Evolutionary conservation across 2,888 invertebrate genomes (phyloP), one percentile per base, ranked within the genome.

Genomic region (Brachyptera risi): DNA sequence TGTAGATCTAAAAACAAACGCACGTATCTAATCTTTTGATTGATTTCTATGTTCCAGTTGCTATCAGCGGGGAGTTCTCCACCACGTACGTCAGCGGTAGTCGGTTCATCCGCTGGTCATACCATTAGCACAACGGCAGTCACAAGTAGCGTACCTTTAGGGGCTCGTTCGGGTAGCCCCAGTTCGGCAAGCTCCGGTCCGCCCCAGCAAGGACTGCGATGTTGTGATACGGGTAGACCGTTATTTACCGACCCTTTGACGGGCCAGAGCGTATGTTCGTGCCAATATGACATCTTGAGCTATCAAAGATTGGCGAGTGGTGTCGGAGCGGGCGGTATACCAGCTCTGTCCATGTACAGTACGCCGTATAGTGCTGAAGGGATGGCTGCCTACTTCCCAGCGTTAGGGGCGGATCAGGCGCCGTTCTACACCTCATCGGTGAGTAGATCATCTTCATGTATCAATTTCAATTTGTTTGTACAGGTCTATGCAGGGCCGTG

Each of bases 151-250:
- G 37, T 54, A 19, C 54, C 54, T 15, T 19, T 37, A 24, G 57
- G 59, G 40, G 59, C 59, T 35, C 59, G 59, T 1, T 59, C 59
- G 38, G 59, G 26, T 19, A 59, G 59, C 58, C 59, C 59, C 37
- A 49, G 59, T 21, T 49, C 50, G 1, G 49, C 51, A 23, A 49
- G 50, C 11, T 59, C 65, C 27, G 61, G 58, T 24, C 59, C 58
- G 17, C 73, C 76, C 64, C 71, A 74, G 73, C 76, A 80, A 65
- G 76, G 80, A 49, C 64, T 68, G 17, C 71, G 92, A 70, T 93
- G 95, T 80, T 93, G 95, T 80, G 93, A 95, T 80, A 92, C 93
- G 67, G 94, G 94, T 68, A 84, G 94, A 71, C 88, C 93, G 66
- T 85, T 94, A 74, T 92, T 91, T 79, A 91, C 91, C 73, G 92